Evolutionary conservation across 2,797 vertebrate species (phyloP), one percentile per base, ranked within the genome.

Genomic region (Acrossocheilus wenchowensis): DNA sequence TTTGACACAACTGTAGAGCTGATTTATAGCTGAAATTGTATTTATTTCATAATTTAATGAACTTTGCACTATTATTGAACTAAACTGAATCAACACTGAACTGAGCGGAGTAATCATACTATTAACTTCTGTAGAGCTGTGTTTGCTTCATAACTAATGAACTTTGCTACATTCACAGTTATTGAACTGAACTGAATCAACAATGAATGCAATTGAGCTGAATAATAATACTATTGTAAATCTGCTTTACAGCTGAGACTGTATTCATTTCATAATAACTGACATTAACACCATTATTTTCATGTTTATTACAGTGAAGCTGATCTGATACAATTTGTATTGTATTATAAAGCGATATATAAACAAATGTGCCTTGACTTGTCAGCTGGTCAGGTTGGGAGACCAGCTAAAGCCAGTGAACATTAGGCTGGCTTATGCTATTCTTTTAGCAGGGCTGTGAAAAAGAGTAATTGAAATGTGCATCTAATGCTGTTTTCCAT

Each of bases 391-490:
- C 34, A n/a, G 26, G 21, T 6, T 10, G 19, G 12, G 48, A 41
- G 66, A 71, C 48, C 26, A 15, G 50, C 54, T 78, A 78, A 78
- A 36, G 36, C 34, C 34, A 60, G 21, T 9, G 11, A 57, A 15
- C 74, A 12, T 3, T 54, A 36, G 50, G 34, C 21, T n/a, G 14
- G 52, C 21, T 78, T 36, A 12, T 50, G 26, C 17, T 52, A 21
- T 77, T 39, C 45, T 50, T 74, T 74, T 23, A 60, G 10, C 17
- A 62, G 15, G 6, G 71, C n/a, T 83, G 60, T 74, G 54, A 74
- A 82, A 74, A 57, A 73, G 23, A 74, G 39, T 62, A 15, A 83
- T 48, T 34, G 54, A 74, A 48, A 68, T 78, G 34, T 62, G 69
- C n/a, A 81, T 50, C 50, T 74, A 30, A 64, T 11, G 23, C 15